phyloP scores from a whole-genome alignment of 2,797 vertebrate genomes.

The Sebastes kiyomatsui region DNA sequence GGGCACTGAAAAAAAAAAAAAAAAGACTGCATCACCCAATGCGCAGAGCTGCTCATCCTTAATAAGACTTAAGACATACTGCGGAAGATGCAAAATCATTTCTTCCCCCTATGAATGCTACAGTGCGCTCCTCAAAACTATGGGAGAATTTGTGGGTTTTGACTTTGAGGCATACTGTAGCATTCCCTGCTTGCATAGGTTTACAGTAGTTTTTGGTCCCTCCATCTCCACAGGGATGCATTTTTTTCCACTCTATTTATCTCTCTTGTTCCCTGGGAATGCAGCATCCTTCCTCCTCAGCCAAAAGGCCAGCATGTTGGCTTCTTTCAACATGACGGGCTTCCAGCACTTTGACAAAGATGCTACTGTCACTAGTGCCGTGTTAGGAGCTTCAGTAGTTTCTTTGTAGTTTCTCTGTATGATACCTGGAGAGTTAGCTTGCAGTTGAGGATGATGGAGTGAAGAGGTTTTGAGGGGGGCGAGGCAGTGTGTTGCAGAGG shows the following conservation, averaged over 20 bases:
- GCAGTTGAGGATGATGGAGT: constrained; percentile 79
- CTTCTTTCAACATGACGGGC: constrained; percentile 59
- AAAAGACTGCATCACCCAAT: constrained; percentile 59
- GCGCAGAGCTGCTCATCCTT: constrained; percentile 65
- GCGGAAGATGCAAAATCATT: constrained; percentile 66
- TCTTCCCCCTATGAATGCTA: constrained; percentile 8
- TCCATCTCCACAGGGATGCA: constrained; percentile 55
- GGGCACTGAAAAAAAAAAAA: constrained; percentile 38
- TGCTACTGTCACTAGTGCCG: constrained; percentile 62
- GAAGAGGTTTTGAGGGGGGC: constrained; percentile 36
- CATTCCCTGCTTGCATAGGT: constrained; percentile 43
- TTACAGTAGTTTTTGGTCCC: constrained; percentile 65
- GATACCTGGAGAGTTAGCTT: constrained; percentile 37
- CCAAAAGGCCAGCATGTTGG: constrained; percentile 70
- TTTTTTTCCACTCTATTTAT: constrained; percentile 64
- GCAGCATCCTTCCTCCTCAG: constrained; percentile 62
- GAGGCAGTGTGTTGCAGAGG: constrained; percentile 50
- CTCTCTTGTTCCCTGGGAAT: constrained; percentile 66
- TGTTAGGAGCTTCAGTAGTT: constrained; percentile 58
- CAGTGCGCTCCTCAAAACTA: constrained; percentile 49
- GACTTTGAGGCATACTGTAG: constrained; percentile 48
- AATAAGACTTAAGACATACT: constrained; percentile 72
- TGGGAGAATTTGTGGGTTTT: constrained; percentile 32
- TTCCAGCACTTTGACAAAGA: constrained; percentile 68
- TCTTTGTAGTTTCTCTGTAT: constrained; percentile 60